These are phyloP conservation scores for Dione juno DNA, from an alignment of 2,888 invertebrate species.

Conservation along the genomic window DNA sequence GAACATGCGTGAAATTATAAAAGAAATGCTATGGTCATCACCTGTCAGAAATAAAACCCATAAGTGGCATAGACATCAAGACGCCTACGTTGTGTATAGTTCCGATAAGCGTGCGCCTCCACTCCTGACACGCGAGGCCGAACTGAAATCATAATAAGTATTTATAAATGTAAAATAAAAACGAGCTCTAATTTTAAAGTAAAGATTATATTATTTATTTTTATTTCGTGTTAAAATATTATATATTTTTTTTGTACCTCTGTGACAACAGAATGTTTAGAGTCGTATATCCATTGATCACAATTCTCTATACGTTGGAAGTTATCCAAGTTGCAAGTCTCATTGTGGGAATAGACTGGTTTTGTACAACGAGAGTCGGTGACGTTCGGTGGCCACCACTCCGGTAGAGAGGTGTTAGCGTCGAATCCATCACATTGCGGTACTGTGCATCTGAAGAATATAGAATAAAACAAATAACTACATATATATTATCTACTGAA, in stretches of 20 bases:
- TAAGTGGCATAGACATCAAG: slow-evolving; percentile 79
- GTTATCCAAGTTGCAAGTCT: slow-evolving; percentile 20
- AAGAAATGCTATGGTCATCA: too few species aligned
- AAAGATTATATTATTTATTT: too few species aligned
- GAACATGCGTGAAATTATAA: too few species aligned
- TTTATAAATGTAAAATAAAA: too few species aligned
- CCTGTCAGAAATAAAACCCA: slow-evolving; percentile 82
- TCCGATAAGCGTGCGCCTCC: slow-evolving; percentile 83
- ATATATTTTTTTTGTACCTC: slow-evolving; percentile 35
- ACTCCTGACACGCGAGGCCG: slow-evolving; percentile 70
- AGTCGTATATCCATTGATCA: slow-evolving; percentile 35
- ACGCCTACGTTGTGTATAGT: slow-evolving; percentile 83
- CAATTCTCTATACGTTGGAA: slow-evolving; percentile 23
- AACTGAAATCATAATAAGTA: slow-evolving; percentile 59
- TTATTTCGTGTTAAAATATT: too few species aligned
- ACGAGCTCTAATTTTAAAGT: not conserved
- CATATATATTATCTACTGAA: too few species aligned
- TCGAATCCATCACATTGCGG: slow-evolving; percentile 35
- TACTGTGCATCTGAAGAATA: slow-evolving; percentile 30
- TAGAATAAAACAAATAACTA: not conserved
- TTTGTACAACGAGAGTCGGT: slow-evolving; percentile 32
- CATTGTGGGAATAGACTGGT: slow-evolving; percentile 47
- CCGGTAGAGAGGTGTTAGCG: slow-evolving; percentile 7
- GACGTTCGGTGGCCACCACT: slow-evolving; percentile 31
- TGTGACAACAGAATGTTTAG: slow-evolving; percentile 36